Percentiles rank a stretch among this genome's conserved stretches.
phyloP scores from a whole-genome alignment of 2,113 vertebrate species.

The Nothocercus julius region DNA sequence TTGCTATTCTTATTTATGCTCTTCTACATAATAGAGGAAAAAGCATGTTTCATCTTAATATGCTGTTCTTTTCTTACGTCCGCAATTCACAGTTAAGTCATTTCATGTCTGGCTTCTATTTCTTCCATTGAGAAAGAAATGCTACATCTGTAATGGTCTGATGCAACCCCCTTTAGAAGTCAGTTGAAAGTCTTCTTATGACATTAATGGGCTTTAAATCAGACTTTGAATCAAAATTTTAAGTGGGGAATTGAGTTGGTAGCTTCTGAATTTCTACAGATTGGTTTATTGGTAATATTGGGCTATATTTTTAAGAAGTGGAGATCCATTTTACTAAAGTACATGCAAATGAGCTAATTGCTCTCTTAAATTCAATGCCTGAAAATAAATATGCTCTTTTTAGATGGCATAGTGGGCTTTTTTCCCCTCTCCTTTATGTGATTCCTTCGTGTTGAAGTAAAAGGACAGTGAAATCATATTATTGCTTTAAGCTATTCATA shows the following conservation, averaged over 20 bases:
- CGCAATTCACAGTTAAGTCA: slow-evolving; percentile 24
- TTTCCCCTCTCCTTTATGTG: not conserved
- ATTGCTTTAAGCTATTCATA: not conserved
- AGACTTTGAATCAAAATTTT: not conserved
- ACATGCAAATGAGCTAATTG: not conserved
- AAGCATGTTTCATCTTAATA: slow-evolving; percentile 19
- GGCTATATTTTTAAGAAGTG: not conserved
- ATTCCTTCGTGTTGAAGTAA: not conserved
- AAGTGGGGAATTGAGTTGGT: not conserved
- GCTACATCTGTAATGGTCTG: not conserved
- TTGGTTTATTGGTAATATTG: not conserved
- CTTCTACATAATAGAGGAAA: not conserved
- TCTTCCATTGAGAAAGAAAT: not conserved
- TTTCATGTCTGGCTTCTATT: slow-evolving; percentile 31
- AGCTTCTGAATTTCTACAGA: not conserved
- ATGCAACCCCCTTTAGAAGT: not conserved
- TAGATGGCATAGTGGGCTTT: not conserved
- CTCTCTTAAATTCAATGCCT: not conserved
- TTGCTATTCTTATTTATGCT: not conserved
- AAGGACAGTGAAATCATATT: not conserved
- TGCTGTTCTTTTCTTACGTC: slow-evolving; percentile 28
- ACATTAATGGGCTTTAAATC: slow-evolving; percentile 1
- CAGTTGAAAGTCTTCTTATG: not conserved
- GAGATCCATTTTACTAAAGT: not conserved
- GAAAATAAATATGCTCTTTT: not conserved